Evolutionary conservation across 2,888 invertebrate species (phyloP), one percentile per base, ranked within the genome.

Genomic region (Caenorhabditis drosophilae): DNA sequence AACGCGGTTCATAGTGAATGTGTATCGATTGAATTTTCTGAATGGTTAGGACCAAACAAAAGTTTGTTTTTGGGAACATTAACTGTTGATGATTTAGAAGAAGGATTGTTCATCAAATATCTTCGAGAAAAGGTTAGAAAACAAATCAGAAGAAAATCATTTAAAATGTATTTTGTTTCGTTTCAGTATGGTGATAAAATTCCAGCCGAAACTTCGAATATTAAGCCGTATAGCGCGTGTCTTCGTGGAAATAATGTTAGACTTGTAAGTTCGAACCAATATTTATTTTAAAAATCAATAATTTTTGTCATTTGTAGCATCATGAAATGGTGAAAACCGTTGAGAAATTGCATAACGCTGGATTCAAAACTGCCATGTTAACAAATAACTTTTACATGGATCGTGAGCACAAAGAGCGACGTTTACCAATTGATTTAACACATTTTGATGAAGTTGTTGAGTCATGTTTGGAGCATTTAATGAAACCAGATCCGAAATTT

Each of bases 371-470:
- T 1, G 77, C 67, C 3, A 63, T 77, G 41, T 57, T 76, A 31
- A 77, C 77, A 9, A 77, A 77, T 48, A 77, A 75, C 50, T 72
- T 75, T 50, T 75, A 53, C 46, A 35, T 73, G n/a, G 69, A 70
- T 46, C 52, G 68, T 63, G 68, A 49, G 23, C 56, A 61, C 51
- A 56, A 60, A 27, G 59, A 64, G 34, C 38, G 47, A 18, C 49
- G 70, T 16, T 40, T 70, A 9, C 67, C 70, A 11, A 59, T 67
- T 27, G 72, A 70, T 46, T 52, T 64, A 26, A 53, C 67, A 9
- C 55, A 49, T 22, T 77, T 77, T 48, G 74, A 77, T 40, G 67
- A 70, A 26, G 73, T 77, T 47, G 66, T 77, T 4, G 77, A 77
- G 51, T 76, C 76, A 9, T 74, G 76, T 44, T 20, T 72, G 31